Base-by-base conservation (phyloP, 1,140 invertebrate species). In the Sitophilus oryzae region DNA sequence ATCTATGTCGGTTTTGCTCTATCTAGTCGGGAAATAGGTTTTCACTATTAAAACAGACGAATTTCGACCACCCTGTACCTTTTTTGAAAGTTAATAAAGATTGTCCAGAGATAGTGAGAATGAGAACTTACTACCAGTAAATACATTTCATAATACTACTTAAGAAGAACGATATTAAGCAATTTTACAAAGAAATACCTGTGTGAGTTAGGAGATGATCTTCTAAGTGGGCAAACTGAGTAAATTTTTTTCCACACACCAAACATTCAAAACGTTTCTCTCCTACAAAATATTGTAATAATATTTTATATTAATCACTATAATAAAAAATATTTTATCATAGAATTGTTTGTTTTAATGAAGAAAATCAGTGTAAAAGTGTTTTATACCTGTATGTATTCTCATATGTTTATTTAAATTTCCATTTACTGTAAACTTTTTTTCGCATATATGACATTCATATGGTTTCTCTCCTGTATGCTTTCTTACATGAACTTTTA, bases 401-500 rank as follows among this genome's bases (percentile, higher is more conserved):
- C 63, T 52, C 58, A 68, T 64, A 41, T 68, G 66, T 50, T 66
- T 68, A 37, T 60, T 68, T 38, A 68, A 49, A 55, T 68, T 66
- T 15, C 65, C 65, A 55, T 66, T 68, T 14, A 66, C 66, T 8
- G 67, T 66, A 59, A 72, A 72, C 22, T 63, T 60, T 74, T 94
- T 95, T 30, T 80, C 79, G 66, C 91, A 93, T 37, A 79, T 77
- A 52, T 79, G 75, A 74, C 91, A 94, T 50, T 79, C 74, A 68
- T 85, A 91, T 6, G 90, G 90, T 66, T 88, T 88, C 58, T 83
- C 78, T 14, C 81, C 87, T 48, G 81, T 89, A 71, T 94, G 91
- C 40, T 61, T 63, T 11, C 66, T 59, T 2, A 52, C 43, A 49
- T 71, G 69, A 2, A 67, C 63, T 37, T 62, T 67, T 36, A 69